Evolutionary conservation across 2,113 vertebrate species (phyloP).

Genomic region (Cryptotis parvus): DNA sequence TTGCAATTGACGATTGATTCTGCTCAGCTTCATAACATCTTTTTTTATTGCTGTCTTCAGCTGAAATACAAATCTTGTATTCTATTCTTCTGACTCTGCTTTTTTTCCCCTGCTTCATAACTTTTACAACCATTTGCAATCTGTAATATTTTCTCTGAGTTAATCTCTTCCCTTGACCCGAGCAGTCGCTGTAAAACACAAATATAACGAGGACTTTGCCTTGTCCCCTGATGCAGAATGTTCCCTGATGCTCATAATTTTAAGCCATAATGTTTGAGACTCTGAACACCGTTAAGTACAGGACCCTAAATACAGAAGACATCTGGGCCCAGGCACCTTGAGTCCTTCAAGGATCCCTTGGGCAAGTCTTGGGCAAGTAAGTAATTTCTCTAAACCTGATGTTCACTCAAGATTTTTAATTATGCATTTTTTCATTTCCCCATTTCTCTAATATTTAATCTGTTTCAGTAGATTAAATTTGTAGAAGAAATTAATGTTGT

Average conservation of each 20-base stretch:
- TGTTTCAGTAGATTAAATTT: not conserved
- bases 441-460: conserved; percentile 2
- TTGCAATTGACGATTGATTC: not conserved
- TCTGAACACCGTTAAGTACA: too few relatives aligned
- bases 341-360: not conserved
- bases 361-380: not conserved
- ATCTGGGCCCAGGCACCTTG: accelerated
- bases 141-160: not conserved
- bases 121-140: not conserved
- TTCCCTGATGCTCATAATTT: not conserved
- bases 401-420: not conserved
- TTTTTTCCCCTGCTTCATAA: not conserved
- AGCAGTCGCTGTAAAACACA: not conserved
- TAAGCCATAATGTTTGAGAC: not conserved
- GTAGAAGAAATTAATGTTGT: not conserved
- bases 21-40: not conserved
- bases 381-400: not conserved
- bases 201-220: not conserved
- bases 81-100: not conserved
- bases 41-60: conserved; percentile 38
- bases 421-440: not conserved
- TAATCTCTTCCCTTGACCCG: not conserved
- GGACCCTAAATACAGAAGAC: not conserved
- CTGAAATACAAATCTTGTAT: conserved; percentile 5
- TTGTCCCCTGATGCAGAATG: not conserved